phyloP scores from a whole-genome alignment of 2,888 invertebrate genomes.

The Serrognathus titanus region DNA sequence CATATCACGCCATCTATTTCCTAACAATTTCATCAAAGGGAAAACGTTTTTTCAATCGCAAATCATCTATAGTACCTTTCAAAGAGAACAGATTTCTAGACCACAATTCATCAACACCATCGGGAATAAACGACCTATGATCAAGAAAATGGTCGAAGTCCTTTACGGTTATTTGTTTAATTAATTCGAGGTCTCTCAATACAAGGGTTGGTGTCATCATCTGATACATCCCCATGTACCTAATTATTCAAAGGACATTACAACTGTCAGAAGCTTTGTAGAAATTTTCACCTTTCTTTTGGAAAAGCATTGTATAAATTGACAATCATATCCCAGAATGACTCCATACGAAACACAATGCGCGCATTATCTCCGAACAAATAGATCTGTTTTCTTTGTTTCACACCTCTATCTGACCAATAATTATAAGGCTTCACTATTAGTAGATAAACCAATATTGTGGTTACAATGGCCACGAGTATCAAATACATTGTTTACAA shows the following conservation, averaged over 20 bases:
- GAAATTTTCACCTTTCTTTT: not conserved
- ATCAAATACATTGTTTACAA: too few relatives aligned
- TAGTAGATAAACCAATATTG: not conserved
- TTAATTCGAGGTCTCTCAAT: constrained; percentile 35
- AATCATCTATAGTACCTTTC: not conserved
- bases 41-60: not conserved
- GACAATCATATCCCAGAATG: not conserved
- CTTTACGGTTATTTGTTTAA: constrained; percentile 43
- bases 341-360: not conserved
- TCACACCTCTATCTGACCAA: not conserved
- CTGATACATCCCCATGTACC: constrained; percentile 32
- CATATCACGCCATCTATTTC: constrained; percentile 42
- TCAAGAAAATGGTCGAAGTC: constrained; percentile 46
- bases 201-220: constrained; percentile 26
- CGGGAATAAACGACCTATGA: constrained; percentile 31
- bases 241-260: constrained; percentile 5
- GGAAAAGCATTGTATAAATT: not conserved
- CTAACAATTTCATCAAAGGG: not conserved
- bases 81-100: constrained; percentile 24
- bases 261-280: too few relatives aligned
- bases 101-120: constrained; percentile 29
- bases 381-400: not conserved
- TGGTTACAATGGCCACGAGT: not conserved
- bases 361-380: not conserved
- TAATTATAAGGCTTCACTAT: not conserved